Base-by-base conservation (phyloP, 2,113 vertebrate genomes). In the Pipa parva region DNA sequence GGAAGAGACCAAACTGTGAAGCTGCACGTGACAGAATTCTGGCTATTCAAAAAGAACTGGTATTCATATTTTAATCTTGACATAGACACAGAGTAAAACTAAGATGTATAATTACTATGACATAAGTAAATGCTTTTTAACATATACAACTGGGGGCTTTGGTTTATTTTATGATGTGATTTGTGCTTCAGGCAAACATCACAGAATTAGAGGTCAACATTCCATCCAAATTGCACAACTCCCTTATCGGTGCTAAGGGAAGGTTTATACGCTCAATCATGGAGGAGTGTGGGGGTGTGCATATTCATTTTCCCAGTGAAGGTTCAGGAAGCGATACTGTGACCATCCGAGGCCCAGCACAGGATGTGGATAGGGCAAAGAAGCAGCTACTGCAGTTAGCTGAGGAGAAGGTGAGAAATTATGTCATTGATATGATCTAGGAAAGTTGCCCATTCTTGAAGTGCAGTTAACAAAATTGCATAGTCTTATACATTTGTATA, bases 201-300 rank as follows among this genome's bases (percentile, higher is more conserved):
- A 85, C 93, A 0, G 97, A 99, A 76, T 74, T 94, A 25, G 97
- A 98, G 54, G 94, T 99, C 11, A 97, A 91, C 50, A 99, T 99
- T 73, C 96, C 97, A 5, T 94, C 97, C 17, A 95, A 93, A 75
- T 81, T 99, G 75, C 97, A 99, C 83, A 99, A 96, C 79, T 97
- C 96, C 39, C 82, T 99, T 79, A 99, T 99, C 18, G 97, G 97
- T 46, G 92, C 96, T 0, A 99, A 99, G 82, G 97, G 97, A 22
- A 95, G 95, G 62, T 92, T 99, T 65, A 95, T 99, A 77, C 96
- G 96, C 50, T 92, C 96, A 24, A 96, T 99, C 82, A 99, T 99
- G 97, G 97, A 99, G 77, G 96, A 99, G 74, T 99, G 97, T 2
- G 95, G 95, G 0, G 97, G 97, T 0, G 97, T 99, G 51, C 97